A percentile compares a stretch with the other conserved stretches of the same genome.
Conservation (phyloP, 2,888 invertebrate species). For the Patella depressa region DNA sequence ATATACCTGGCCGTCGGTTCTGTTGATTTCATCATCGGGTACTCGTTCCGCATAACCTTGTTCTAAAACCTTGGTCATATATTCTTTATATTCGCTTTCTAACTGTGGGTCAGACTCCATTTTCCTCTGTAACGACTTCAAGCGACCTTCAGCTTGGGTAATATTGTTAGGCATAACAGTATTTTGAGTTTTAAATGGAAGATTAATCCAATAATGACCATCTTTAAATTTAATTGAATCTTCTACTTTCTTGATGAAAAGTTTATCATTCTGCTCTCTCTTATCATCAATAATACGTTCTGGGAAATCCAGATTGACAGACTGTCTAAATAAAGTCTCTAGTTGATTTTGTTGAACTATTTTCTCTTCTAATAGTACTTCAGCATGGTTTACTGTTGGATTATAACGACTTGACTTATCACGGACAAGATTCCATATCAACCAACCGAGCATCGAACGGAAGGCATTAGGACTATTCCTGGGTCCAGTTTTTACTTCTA, state of each 20-base stretch:
- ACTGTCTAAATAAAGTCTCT: slow-evolving; percentile 15
- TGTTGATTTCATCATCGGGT: slow-evolving; percentile 8
- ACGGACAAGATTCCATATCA: not conserved
- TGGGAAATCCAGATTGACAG: slow-evolving; percentile 33
- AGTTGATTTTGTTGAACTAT: slow-evolving; percentile 7
- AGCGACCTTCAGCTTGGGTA: not conserved
- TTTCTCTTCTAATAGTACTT: not conserved
- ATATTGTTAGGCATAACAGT: not conserved
- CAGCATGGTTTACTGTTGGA: too few relatives aligned
- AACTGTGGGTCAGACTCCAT: too few relatives aligned
- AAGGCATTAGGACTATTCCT: not conserved
- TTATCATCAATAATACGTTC: slow-evolving; percentile 30
- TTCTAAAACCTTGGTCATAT: slow-evolving; percentile 26
- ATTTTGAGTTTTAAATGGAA: slow-evolving; percentile 24
- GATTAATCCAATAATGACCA: slow-evolving; percentile 26
- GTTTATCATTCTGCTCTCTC: slow-evolving; percentile 30
- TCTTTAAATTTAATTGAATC: slow-evolving; percentile 22
- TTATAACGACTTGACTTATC: not conserved
- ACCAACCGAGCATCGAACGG: not conserved
- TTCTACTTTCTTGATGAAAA: slow-evolving; percentile 21
- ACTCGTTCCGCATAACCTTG: slow-evolving; percentile 26
- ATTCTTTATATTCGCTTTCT: slow-evolving; percentile 16
- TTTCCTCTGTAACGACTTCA: not conserved
- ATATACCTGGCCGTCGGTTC: slow-evolving; percentile 27
- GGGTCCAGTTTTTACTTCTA: slow-evolving; percentile 3